Evolutionary conservation across 1,140 invertebrate species (phyloP), one percentile per base, ranked within the genome.

Genomic region (Sinella curviseta): DNA sequence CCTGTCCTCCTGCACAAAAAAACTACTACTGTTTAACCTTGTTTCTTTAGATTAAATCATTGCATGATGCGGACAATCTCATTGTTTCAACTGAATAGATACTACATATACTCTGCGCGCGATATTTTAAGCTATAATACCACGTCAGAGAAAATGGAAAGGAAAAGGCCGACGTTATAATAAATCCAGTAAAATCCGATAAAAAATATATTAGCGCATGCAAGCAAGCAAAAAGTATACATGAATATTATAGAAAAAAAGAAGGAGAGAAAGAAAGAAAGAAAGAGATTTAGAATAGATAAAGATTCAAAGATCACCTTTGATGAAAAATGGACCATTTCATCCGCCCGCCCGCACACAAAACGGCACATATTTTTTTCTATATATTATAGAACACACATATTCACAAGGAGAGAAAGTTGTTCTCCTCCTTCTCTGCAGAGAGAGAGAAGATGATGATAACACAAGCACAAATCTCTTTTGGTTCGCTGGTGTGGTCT

Each of bases 291-390:
- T 65, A 26, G 24, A 65, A 65, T 65, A 65, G 57, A 65, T 65
- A 65, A 70, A 33, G 30, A 70, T 70, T 70, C 65, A 70, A 70
- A 70, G 65, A 70, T 70, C 65, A 70, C 65, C 65, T 70, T 70
- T 70, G 65, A 70, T 70, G 65, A 70, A 70, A 70, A 70, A 70
- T 70, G 28, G 65, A 31, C 31, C 65, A 70, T 70, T n/a, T n/a
- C n/a, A n/a, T n/a, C n/a, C n/a, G n/a, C n/a, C n/a, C n/a, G n/a
- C n/a, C 65, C 65, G 65, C 65, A 16, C 28, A 16, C 28, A 70
- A 16, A 17, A 70, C 28, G 26, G 31, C 31, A 70, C 14, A 70
- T 31, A 70, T 33, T 70, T 70, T 33, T 70, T 33, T 30, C 65
- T 48, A 8, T 20, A 48, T 20, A 48, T 48, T 48, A n/a, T n/a